phyloP scores from a whole-genome alignment of 2,888 invertebrate species.

The Pristionchus arcanus region DNA sequence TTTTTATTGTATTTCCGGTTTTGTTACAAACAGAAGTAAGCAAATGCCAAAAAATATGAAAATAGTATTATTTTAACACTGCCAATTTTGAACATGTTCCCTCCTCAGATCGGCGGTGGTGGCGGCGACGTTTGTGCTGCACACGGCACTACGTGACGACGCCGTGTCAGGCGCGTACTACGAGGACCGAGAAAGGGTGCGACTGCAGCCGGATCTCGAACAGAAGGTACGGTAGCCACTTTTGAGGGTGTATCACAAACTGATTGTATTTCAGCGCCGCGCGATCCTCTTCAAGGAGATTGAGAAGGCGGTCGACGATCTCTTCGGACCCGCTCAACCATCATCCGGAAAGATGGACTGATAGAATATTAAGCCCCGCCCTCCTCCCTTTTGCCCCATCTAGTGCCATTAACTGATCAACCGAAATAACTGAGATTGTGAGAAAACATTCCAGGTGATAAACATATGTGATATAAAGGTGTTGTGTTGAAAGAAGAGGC shows the following conservation, averaged over 20 bases:
- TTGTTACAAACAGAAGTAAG: too few species aligned
- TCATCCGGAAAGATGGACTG: neutral
- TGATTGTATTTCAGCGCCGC: constrained; percentile 15
- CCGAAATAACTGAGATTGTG: constrained; percentile 36
- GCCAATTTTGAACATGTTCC: neutral
- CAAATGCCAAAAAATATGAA: too few species aligned
- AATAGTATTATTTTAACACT: too few species aligned
- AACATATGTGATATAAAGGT: neutral
- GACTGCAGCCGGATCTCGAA: neutral
- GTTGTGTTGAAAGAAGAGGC: too few species aligned
- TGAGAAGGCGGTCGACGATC: constrained; percentile 5
- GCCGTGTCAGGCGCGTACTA: constrained; percentile 59
- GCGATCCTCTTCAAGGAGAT: constrained; percentile 34
- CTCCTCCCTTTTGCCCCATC: neutral
- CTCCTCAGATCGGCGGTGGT: constrained; percentile 59
- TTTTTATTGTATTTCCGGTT: too few species aligned
- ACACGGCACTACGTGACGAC: constrained; percentile 62
- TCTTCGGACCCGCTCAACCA: constrained; percentile 2
- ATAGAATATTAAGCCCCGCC: neutral
- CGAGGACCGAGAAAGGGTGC: constrained; percentile 59
- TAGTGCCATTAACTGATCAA: constrained; percentile 6
- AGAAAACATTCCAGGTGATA: constrained; percentile 1
- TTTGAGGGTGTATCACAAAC: neutral
- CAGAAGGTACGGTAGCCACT: constrained; percentile 23
- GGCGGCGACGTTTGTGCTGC: constrained; percentile 62